Evolutionary conservation across 2,113 vertebrate species (phyloP), one percentile per base, ranked within the genome.

Genomic region (Acinonyx jubatus): DNA sequence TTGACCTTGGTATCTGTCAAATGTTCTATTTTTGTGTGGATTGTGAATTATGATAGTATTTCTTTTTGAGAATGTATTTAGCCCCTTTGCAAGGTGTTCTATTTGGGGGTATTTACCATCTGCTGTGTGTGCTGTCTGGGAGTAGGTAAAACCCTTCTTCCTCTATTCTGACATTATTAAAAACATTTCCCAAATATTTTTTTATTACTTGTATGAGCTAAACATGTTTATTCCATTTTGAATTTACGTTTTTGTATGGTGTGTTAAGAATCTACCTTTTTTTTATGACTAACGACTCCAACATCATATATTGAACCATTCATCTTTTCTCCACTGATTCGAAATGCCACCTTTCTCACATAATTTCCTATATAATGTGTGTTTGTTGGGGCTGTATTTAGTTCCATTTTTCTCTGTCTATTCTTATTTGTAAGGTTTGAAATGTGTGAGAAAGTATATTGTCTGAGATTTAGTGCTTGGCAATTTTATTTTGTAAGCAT

Each of bases 391-490:
- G 55, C 18, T 79, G 13, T 50, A 45, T 68, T 38, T 76, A 38
- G 63, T 48, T 92, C 36, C 7, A 27, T 87, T 89, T 96, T 63
- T 57, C 41, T n/a, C 36, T 79, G 11, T 41, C 23, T 85, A 16
- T 61, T 90, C 65, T 68, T 36, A 61, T 79, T 89, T 91, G 45
- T 80, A 63, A 87, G 41, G 83, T 96, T 83, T 87, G 80, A 84
- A 96, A 68, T 82, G 6, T 66, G 61, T 87, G 65, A 93, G 76
- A 81, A 88, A 71, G 23, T 25, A 1, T 68, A 19, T 45, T 31
- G 21, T 89, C 21, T 96, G 96, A 86, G 66, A 71, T 52, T 92
- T 52, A 87, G 45, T 66, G 50, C 73, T 84, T 82, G 82, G 73
- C 27, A 33, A 4, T 88, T 90, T 94, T 92, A 73, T 87, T 87